Evolutionary conservation across 2,888 invertebrate species (phyloP).

Genomic region (Mycogona germanica): DNA sequence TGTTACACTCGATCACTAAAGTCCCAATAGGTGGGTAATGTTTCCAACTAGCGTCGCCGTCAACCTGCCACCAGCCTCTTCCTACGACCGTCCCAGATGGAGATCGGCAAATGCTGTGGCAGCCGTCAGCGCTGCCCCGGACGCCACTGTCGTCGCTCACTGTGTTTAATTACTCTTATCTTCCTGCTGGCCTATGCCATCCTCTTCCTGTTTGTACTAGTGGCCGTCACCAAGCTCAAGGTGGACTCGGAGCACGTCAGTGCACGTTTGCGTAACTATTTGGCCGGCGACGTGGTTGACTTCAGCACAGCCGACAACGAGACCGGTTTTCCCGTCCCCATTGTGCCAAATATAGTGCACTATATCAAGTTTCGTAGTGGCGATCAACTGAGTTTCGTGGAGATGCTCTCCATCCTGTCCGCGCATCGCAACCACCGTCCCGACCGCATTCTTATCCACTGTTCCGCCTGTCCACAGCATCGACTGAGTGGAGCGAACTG

Average conservation of each 20-base stretch:
- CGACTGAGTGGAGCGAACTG: background rate
- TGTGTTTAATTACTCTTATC: background rate
- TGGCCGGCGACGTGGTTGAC: slow-evolving; percentile 10
- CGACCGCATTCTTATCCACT: slow-evolving; percentile 30
- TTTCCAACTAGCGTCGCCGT: no score
- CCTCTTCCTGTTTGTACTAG: background rate
- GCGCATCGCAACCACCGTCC: slow-evolving; percentile 31
- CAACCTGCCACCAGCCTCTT: no score
- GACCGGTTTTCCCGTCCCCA: slow-evolving; percentile 10
- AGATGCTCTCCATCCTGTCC: slow-evolving; percentile 22
- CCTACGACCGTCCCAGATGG: no score
- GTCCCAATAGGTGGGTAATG: no score
- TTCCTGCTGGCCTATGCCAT: background rate
- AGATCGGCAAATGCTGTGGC: no score
- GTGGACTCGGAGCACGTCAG: no score
- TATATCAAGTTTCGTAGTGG: slow-evolving; percentile 7
- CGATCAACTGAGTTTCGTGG: slow-evolving; percentile 1
- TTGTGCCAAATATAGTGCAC: slow-evolving; percentile 16
- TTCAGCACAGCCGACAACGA: slow-evolving; percentile 4
- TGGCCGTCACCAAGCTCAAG: background rate
- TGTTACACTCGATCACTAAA: no score
- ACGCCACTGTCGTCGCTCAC: slow-evolving; percentile 1
- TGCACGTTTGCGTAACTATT: no score
- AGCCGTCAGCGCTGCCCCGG: no score
- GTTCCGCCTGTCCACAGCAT: slow-evolving; percentile 24